These are phyloP conservation scores for Pseudoips prasinana DNA, from an alignment of 2,888 invertebrate species.

Conservation along the genomic window DNA sequence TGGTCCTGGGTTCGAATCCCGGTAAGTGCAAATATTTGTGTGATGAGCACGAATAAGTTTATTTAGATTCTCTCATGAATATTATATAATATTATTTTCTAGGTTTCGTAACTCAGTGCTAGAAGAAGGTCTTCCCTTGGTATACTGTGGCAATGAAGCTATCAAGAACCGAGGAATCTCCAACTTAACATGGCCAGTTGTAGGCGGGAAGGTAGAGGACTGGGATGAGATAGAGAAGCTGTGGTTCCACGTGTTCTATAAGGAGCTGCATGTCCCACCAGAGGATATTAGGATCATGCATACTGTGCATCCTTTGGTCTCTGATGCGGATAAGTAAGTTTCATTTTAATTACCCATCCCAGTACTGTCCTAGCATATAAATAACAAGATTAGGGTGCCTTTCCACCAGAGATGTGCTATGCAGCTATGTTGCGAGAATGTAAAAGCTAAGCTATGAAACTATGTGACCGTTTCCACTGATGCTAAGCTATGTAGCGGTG, in stretches of 20 bases:
- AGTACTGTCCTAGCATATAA: constrained; percentile 63
- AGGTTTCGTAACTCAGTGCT: constrained; percentile 51
- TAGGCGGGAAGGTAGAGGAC: constrained; percentile 89
- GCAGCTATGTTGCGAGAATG: too few species aligned
- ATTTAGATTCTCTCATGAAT: too few species aligned
- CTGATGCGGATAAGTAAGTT: constrained; percentile 84
- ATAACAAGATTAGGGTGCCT: too few species aligned
- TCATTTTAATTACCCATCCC: constrained; percentile 83
- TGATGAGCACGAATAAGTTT: too few species aligned
- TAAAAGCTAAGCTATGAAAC: too few species aligned
- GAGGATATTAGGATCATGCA: constrained; percentile 90
- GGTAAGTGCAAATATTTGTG: too few species aligned
- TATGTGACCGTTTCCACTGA: too few species aligned
- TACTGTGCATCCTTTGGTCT: constrained; percentile 90
- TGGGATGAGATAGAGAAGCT: constrained; percentile 96
- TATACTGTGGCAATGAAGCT: constrained; percentile 83
- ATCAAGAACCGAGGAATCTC: constrained; percentile 74
- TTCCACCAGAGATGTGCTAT: too few species aligned
- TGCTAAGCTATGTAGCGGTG: too few species aligned
- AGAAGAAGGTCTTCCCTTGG: constrained; percentile 55
- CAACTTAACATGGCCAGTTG: constrained; percentile 87
- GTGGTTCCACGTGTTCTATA: constrained; percentile 94
- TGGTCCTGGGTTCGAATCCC: too few species aligned
- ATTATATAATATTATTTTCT: too few species aligned
- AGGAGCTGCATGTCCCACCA: constrained; percentile 89